Conservation (phyloP, 2,797 vertebrate genomes). For the Apogon talboti region DNA sequence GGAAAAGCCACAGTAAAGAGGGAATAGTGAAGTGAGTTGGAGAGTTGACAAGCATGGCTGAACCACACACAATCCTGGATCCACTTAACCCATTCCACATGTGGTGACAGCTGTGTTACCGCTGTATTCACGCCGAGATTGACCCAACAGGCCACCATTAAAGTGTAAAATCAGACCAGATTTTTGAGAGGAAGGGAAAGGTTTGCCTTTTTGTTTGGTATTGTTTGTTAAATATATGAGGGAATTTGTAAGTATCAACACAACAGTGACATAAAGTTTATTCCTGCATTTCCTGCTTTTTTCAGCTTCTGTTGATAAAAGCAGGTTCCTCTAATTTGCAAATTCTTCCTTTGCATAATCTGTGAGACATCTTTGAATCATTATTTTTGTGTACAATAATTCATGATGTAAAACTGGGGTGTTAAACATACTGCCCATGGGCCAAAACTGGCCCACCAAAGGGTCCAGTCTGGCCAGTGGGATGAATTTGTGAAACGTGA, state of each 20-base stretch:
- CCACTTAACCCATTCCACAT: slow-evolving; percentile 65
- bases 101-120: slow-evolving; percentile 60
- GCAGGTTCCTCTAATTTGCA: too few relatives aligned
- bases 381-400: not conserved
- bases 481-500: too few relatives aligned
- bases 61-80: slow-evolving; percentile 52
- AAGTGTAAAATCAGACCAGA: slow-evolving; percentile 33
- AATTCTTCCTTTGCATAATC: too few relatives aligned
- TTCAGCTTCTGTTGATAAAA: too few relatives aligned
- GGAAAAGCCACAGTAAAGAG: slow-evolving; percentile 27
- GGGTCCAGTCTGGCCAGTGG: too few relatives aligned
- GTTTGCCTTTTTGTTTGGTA: not conserved
- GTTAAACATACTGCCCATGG: too few relatives aligned
- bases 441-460: too few relatives aligned
- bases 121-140: slow-evolving; percentile 27
- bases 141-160: slow-evolving; percentile 47
- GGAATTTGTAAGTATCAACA: not conserved
- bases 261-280: slow-evolving; percentile 1
- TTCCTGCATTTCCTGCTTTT: too few relatives aligned
- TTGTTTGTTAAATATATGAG: not conserved
- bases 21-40: slow-evolving; percentile 9
- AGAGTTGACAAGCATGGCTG: slow-evolving; percentile 57
- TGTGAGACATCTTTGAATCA: not conserved
- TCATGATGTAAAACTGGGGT: not conserved
- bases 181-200: slow-evolving; percentile 6